These are phyloP conservation scores for Vanessa cardui DNA, from an alignment of 2,888 invertebrate genomes.

Conservation along the genomic window DNA sequence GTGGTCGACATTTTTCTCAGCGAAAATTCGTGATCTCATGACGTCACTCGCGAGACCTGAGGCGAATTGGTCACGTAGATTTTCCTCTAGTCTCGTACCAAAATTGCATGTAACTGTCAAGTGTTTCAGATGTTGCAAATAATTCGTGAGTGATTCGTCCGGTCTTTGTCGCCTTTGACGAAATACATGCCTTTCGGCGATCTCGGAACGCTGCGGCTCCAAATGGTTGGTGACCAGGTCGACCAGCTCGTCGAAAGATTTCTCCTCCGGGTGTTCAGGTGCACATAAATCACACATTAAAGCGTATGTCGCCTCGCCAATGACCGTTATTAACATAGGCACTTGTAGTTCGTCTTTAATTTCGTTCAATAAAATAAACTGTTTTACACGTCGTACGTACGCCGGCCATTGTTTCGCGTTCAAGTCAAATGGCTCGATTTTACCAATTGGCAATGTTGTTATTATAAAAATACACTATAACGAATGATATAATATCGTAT, in stretches of 20 bases:
- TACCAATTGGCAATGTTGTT: not conserved
- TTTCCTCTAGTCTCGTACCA: conserved; percentile 25
- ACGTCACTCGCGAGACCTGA: conserved; percentile 30
- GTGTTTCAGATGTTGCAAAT: not conserved
- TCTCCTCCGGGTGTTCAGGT: conserved; percentile 7
- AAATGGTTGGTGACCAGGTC: not conserved
- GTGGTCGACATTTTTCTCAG: conserved; percentile 42
- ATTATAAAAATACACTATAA: no score
- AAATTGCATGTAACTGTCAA: not conserved
- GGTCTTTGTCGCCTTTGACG: no score
- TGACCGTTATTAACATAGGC: not conserved
- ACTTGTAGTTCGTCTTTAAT: conserved; percentile 7
- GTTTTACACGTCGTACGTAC: conserved; percentile 6
- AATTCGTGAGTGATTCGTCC: no score
- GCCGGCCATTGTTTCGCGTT: not conserved
- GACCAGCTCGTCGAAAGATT: conserved; percentile 11
- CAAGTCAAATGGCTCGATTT: not conserved
- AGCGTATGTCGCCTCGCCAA: not conserved
- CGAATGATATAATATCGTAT: no score
- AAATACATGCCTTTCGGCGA: not conserved
- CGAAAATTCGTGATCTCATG: conserved; percentile 46
- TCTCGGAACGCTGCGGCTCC: not conserved
- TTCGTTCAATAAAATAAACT: conserved; percentile 25
- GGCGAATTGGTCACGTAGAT: conserved; percentile 24
- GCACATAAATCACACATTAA: conserved; percentile 13